Conservation (phyloP, 2,113 vertebrate genomes). For the Lagopus leucura region DNA sequence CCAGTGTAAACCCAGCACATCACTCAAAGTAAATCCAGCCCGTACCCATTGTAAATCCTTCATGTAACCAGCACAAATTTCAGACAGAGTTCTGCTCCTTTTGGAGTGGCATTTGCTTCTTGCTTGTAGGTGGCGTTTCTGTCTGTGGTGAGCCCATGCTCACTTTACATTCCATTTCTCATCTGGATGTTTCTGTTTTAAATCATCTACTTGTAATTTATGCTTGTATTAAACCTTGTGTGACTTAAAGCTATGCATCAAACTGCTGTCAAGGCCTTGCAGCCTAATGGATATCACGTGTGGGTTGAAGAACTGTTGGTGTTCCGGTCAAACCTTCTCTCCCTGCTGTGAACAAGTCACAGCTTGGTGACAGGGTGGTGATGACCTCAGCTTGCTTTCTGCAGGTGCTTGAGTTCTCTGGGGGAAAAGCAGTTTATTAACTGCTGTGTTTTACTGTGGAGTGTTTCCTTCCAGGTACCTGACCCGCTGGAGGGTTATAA, state of each 20-base stretch:
- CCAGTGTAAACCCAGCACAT: too few relatives aligned
- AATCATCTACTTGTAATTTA: not conserved
- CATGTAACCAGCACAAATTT: not conserved
- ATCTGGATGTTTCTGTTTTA: not conserved
- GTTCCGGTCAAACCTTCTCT: not conserved
- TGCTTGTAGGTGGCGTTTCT: not conserved
- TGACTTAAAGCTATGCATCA: slow-evolving; percentile 7
- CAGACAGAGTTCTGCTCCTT: not conserved
- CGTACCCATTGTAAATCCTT: not conserved
- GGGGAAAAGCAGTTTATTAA: not conserved
- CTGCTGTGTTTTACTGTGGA: not conserved
- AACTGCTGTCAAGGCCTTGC: not conserved
- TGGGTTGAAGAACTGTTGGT: not conserved
- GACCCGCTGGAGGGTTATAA: not conserved
- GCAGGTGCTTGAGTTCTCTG: not conserved
- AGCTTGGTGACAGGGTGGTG: not conserved
- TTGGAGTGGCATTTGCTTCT: not conserved
- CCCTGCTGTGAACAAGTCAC: accelerated
- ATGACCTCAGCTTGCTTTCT: slow-evolving; percentile 34
- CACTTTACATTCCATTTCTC: not conserved
- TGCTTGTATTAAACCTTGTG: not conserved
- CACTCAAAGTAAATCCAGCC: not conserved
- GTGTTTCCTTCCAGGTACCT: not conserved
- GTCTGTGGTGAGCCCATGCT: not conserved
- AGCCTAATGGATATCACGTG: not conserved